Conservation (phyloP, 2,113 vertebrate species). For the Cyprinodon variegatus region DNA sequence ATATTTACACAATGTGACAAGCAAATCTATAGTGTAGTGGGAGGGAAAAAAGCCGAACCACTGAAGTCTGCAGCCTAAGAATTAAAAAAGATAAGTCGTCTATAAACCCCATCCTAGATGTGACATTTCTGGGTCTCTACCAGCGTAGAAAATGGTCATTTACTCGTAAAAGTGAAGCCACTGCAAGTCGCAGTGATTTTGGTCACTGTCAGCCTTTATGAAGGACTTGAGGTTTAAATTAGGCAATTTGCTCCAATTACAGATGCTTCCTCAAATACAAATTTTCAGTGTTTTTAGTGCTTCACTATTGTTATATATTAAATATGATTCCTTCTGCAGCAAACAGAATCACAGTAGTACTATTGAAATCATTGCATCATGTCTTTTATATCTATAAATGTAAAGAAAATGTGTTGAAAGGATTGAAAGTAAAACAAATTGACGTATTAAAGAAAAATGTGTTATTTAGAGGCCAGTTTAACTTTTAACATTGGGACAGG, state of each 20-base stretch:
- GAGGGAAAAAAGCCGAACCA: constrained; percentile 19
- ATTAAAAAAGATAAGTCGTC: constrained; percentile 62
- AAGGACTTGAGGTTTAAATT: constrained; percentile 51
- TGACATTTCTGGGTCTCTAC: constrained; percentile 73
- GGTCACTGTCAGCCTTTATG: constrained; percentile 3
- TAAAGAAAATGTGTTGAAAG: constrained; percentile 10
- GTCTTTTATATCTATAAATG: background rate
- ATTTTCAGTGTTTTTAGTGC: constrained; percentile 5
- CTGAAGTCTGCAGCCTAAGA: constrained; percentile 49
- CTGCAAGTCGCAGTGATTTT: constrained; percentile 49
- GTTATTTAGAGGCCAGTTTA: constrained; percentile 5
- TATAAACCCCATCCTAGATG: constrained; percentile 47
- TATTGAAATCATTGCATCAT: constrained; percentile 10
- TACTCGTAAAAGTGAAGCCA: constrained; percentile 46
- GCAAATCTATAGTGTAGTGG: constrained; percentile 46
- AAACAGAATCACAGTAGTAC: background rate
- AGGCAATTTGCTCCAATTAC: constrained; percentile 38
- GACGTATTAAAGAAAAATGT: constrained; percentile 14
- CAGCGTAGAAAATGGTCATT: constrained; percentile 54
- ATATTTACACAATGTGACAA: constrained; percentile 72
- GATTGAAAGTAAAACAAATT: background rate
- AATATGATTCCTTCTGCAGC: background rate
- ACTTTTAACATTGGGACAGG: background rate
- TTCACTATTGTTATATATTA: background rate
- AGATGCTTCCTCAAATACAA: constrained; percentile 12